phyloP scores from a whole-genome alignment of 1,140 invertebrate species.

The Meloidogyne exigua region DNA sequence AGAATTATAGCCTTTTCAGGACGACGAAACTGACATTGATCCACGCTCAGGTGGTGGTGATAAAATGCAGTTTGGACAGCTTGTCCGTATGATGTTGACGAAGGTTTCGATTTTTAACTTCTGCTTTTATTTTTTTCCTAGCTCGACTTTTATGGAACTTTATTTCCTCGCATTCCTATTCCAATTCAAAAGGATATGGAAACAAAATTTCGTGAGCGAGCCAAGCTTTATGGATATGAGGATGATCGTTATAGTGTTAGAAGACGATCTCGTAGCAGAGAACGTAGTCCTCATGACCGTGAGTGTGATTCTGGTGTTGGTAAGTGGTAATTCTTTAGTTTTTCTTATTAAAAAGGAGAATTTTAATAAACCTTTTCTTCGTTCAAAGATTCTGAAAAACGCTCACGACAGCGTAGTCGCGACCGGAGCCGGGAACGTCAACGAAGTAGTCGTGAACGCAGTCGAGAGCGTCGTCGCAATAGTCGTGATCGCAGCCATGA shows the following conservation, averaged over 20 bases:
- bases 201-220: slow-evolving; percentile 54
- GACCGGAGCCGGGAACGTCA: slow-evolving; percentile 25
- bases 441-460: slow-evolving; percentile 23
- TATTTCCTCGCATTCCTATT: slow-evolving; percentile 98
- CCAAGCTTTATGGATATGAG: slow-evolving; percentile 34
- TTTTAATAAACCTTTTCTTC: neutral
- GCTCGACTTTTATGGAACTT: slow-evolving; percentile 75
- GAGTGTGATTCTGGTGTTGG: slow-evolving; percentile 20
- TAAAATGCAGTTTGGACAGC: slow-evolving; percentile 86
- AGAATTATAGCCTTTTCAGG: slow-evolving; percentile 66
- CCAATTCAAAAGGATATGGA: slow-evolving; percentile 72
- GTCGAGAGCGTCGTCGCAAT: slow-evolving; percentile 22
- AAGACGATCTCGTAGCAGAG: slow-evolving; percentile 23
- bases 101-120: slow-evolving; percentile 76
- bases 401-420: slow-evolving; percentile 20
- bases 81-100: slow-evolving; percentile 86
- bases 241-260: slow-evolving; percentile 30
- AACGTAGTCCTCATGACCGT: slow-evolving; percentile 16
- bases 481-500: slow-evolving; percentile 30
- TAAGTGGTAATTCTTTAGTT: neutral
- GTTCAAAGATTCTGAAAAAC: slow-evolving; percentile 1
- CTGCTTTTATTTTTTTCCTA: neutral
- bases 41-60: slow-evolving; percentile 94
- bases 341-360: neutral
- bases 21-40: slow-evolving; percentile 73